These are phyloP conservation scores for Eonycteris spelaea DNA, from an alignment of 2,113 vertebrate genomes.

Conservation along the genomic window DNA sequence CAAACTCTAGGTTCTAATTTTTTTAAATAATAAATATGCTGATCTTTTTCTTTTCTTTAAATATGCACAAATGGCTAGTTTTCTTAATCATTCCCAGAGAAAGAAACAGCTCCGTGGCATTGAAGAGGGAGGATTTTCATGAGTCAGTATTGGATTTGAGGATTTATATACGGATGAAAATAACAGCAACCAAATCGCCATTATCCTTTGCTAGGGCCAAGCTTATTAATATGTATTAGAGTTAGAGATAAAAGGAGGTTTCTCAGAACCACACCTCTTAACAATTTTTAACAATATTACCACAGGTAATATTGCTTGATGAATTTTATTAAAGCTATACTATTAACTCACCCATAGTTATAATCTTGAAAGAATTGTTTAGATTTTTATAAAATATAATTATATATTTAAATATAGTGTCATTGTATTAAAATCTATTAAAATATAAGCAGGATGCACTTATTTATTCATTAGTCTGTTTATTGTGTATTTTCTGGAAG, in stretches of 20 bases:
- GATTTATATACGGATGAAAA: slow-evolving; percentile 83
- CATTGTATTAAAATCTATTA: background rate
- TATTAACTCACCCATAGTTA: background rate
- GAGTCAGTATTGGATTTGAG: slow-evolving; percentile 82
- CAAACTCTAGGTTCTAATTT: slow-evolving; percentile 50
- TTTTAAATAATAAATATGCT: background rate
- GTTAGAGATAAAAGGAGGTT: slow-evolving; percentile 18
- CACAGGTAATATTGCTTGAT: background rate
- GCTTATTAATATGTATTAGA: slow-evolving; percentile 73
- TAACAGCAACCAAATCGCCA: slow-evolving; percentile 76
- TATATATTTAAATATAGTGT: background rate
- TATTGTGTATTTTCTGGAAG: background rate
- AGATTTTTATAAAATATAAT: background rate
- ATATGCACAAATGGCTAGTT: slow-evolving; percentile 12
- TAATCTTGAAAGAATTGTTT: background rate
- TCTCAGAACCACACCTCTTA: background rate
- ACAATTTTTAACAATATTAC: background rate
- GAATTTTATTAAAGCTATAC: background rate
- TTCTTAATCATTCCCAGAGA: slow-evolving; percentile 69
- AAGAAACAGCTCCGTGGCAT: slow-evolving; percentile 44
- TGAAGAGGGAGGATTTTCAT: slow-evolving; percentile 77
- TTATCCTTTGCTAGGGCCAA: slow-evolving; percentile 77
- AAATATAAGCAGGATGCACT: background rate
- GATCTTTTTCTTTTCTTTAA: slow-evolving; percentile 46
- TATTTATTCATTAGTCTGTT: background rate